These are phyloP conservation scores for Candoia aspera DNA, from an alignment of 2,113 vertebrate species.

Conservation along the genomic window DNA sequence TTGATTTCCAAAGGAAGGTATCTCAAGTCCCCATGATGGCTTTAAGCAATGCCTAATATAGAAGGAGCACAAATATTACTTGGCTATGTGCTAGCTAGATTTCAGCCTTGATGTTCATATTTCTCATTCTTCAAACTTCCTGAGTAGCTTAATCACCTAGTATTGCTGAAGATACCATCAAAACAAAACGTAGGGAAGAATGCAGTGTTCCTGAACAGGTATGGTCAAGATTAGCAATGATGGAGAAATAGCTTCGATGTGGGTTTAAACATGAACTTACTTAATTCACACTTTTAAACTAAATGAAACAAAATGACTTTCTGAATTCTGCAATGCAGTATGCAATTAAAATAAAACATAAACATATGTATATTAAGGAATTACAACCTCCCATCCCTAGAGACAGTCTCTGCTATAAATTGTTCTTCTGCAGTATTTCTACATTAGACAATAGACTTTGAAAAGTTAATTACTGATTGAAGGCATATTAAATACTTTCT, in stretches of 20 bases:
- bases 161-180: slow-evolving; percentile 34
- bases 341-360: not conserved
- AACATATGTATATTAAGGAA: not conserved
- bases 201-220: not conserved
- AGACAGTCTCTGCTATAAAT: not conserved
- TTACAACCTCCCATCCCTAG: not conserved
- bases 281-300: not conserved
- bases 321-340: not conserved
- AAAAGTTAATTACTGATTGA: not conserved
- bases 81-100: slow-evolving; percentile 36
- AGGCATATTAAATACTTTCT: not conserved
- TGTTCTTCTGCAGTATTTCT: not conserved
- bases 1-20: slow-evolving; percentile 27
- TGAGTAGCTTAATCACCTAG: slow-evolving; percentile 40
- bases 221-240: not conserved
- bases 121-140: slow-evolving; percentile 18
- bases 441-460: not conserved
- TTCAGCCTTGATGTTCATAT: slow-evolving; percentile 35
- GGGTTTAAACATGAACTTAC: not conserved
- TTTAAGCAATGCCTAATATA: slow-evolving; percentile 44
- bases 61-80: slow-evolving; percentile 57
- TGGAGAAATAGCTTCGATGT: not conserved
- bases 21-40: slow-evolving; percentile 48
- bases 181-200: slow-evolving; percentile 12
- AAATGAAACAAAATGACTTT: not conserved